Base-by-base conservation (phyloP, 2,888 invertebrate genomes). In the Trissonchulus latispiculum region DNA sequence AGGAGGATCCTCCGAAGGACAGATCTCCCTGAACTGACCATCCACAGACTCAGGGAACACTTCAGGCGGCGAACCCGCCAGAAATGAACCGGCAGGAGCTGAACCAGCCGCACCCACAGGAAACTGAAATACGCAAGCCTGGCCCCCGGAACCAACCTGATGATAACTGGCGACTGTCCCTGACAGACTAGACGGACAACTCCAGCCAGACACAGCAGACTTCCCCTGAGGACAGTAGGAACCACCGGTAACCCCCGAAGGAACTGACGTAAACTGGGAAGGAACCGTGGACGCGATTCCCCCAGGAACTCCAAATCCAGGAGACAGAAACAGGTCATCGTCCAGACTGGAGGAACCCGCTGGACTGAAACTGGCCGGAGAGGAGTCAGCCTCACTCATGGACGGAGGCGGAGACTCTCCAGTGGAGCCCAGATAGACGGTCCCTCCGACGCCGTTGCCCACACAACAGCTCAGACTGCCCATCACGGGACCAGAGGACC, bases 331-430 rank as follows among this genome's bases (percentile, higher is more conserved):
- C n/a, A n/a, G n/a, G 48, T 48, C 48, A 8, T 48, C 48, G 48
- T 48, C 48, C 48, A 48, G 48, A 48, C 48, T 48, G 48, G 8
- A 48, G 8, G 48, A 48, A 23, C 48, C 48, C 66, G 66, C 66
- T n/a, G 66, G 66, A 29, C 32, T 32, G 35, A 64, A 64, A 28
- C 66, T 64, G 31, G 15, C 66, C 31, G 66, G 66, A 29, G 66
- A 64, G 8, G 8, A 8, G 8, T 29, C 31, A 18, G 8, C 18
- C 31, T 29, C 31, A n/a, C 32, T 32, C 66, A 64, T 8, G 15
- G n/a, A 64, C 8, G 31, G 32, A n/a, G 66, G 66, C 66, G 48
- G 48, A 23, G 48, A 48, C 8, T 48, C 48, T 8, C 48, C 48
- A 8, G 48, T 48, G 48, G 48, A 48, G 48, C 48, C 48, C n/a